Conservation (phyloP, 2,797 vertebrate genomes). For the Myotis vivesi region DNA sequence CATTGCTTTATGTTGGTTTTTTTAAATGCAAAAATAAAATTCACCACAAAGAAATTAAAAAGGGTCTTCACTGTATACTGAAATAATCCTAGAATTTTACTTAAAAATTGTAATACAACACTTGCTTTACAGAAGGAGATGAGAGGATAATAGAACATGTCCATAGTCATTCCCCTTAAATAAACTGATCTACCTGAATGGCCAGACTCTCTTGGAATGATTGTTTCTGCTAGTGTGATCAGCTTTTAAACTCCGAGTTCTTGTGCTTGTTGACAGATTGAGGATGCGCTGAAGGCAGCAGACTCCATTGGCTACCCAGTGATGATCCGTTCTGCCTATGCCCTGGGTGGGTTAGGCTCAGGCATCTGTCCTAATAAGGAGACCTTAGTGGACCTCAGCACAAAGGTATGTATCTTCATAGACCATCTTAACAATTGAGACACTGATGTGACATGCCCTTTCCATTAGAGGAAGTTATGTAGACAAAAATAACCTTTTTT, state of each 20-base stretch:
- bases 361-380: conserved; percentile 91
- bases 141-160: background rate
- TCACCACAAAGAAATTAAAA: background rate
- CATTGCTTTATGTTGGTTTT: background rate
- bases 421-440: background rate
- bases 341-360: conserved; percentile 95
- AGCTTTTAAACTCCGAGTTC: background rate
- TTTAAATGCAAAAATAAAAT: background rate
- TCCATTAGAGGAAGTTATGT: background rate
- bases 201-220: background rate
- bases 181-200: background rate
- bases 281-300: conserved; percentile 92
- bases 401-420: conserved; percentile 86
- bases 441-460: background rate
- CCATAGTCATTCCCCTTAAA: background rate
- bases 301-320: conserved; percentile 94
- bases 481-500: background rate
- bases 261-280: conserved; percentile 85
- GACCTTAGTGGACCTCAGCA: conserved; percentile 90
- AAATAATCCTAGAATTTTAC: background rate
- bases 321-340: conserved; percentile 96
- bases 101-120: background rate
- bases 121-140: background rate
- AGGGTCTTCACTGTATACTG: background rate
- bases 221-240: background rate